Percentiles rank a stretch among this genome's conserved stretches.
phyloP scores from a whole-genome alignment of 2,888 invertebrate species.

The Nephrotoma appendiculata region DNA sequence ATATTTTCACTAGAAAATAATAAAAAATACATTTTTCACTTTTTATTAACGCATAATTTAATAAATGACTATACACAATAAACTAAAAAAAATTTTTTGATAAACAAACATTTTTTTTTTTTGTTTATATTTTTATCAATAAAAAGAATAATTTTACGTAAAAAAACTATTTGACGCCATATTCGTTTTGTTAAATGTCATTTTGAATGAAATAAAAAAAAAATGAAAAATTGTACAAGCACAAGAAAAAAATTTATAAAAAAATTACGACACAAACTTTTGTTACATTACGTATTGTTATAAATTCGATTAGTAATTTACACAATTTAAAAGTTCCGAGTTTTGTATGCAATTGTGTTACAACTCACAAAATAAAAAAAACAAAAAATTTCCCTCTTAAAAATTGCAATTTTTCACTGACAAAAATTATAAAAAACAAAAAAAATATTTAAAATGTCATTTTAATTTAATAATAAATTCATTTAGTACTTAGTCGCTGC shows the following conservation, averaged over 20 bases:
- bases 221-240: background rate
- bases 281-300: background rate
- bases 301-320: background rate
- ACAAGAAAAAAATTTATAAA: background rate
- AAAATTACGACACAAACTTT: background rate
- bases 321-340: background rate
- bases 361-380: background rate
- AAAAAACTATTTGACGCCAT: background rate
- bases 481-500: background rate
- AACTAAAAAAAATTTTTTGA: background rate
- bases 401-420: background rate
- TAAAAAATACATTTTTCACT: background rate
- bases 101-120: background rate
- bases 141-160: background rate
- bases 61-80: background rate
- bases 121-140: background rate
- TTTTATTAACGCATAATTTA: background rate
- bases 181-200: background rate
- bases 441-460: background rate
- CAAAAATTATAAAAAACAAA: background rate
- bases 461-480: background rate
- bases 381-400: background rate
- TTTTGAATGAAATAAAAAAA: background rate
- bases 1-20: background rate
- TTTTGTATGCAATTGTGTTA: background rate